Evolutionary conservation across 1,140 invertebrate genomes (phyloP), one percentile per base, ranked within the genome.

Genomic region (Oncopeltus fasciatus): DNA sequence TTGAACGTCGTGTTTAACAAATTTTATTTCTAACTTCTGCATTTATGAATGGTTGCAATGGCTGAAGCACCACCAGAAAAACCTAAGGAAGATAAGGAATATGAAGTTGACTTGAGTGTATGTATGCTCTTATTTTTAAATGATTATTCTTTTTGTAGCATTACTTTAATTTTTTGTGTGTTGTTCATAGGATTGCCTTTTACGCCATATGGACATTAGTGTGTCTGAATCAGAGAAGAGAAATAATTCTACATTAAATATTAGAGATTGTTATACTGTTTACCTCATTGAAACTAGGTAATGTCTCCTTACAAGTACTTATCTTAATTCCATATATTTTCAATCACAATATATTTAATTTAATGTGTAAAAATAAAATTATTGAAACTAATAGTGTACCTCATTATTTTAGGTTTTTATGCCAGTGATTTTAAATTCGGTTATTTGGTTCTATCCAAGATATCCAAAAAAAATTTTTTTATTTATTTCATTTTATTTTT

Each of bases 251-350:
- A 81, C 86, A 1, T 76, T 91, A 61, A 88, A 90, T 72, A 79
- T 90, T 64, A 78, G 86, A 70, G 88, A 91, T 71, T 87, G 85
- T 74, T 89, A 85, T 71, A 88, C 85, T 11, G 87, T 90, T 5
- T 91, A 90, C 74, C 77, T 90, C 68, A 83, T 90, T 69, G 87
- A 90, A 78, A 83, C 86, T 61, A 90, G 84, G 85, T 87, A n/a
- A n/a, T n/a, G n/a, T n/a, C n/a, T n/a, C n/a, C n/a, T n/a, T n/a
- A n/a, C n/a, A n/a, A n/a, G n/a, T n/a, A n/a, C n/a, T n/a, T n/a
- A n/a, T n/a, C n/a, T n/a, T n/a, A n/a, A n/a, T n/a, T n/a, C n/a
- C n/a, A n/a, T n/a, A n/a, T n/a, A n/a, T n/a, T n/a, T n/a, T n/a
- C n/a, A n/a, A n/a, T n/a, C n/a, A n/a, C n/a, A n/a, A n/a, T n/a